These are phyloP conservation scores for Drosophila tani DNA, from an alignment of 1,140 invertebrate species.

Conservation along the genomic window DNA sequence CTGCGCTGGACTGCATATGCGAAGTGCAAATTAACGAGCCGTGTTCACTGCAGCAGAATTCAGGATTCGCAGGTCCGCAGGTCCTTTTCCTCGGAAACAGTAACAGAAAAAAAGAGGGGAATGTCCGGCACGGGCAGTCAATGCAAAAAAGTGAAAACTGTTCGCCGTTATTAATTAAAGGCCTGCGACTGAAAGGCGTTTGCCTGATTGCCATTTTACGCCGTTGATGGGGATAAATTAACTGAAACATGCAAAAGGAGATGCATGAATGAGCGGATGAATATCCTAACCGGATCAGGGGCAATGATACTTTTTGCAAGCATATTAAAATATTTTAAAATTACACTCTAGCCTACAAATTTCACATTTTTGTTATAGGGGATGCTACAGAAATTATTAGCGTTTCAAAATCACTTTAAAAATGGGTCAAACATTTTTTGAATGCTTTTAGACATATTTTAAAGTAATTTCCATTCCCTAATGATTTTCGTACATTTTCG, in stretches of 20 bases:
- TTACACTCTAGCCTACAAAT: background rate
- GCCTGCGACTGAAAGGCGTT: constrained; percentile 24
- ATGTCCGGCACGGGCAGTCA: background rate
- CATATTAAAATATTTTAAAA: background rate
- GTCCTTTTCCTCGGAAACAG: constrained; percentile 1
- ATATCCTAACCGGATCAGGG: constrained; percentile 8
- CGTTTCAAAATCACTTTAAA: too few species aligned
- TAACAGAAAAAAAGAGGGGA: background rate
- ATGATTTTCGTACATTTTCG: background rate
- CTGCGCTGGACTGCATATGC: constrained; percentile 6
- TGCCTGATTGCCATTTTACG: constrained; percentile 29
- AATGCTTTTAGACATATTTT: too few species aligned
- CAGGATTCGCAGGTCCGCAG: constrained; percentile 4
- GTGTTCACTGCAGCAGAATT: constrained; percentile 21
- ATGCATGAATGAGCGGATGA: constrained; percentile 4
- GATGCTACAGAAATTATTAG: too few species aligned
- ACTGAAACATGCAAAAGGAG: constrained; percentile 21
- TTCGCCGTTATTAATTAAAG: constrained; percentile 62
- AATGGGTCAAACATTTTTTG: too few species aligned
- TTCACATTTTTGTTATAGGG: too few species aligned
- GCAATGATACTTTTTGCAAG: background rate
- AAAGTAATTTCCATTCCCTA: too few species aligned
- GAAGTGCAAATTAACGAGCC: constrained; percentile 44
- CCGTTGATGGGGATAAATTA: constrained; percentile 33
- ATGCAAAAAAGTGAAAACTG: constrained; percentile 35